Evolutionary conservation across 1,140 invertebrate species (phyloP), one percentile per base, ranked within the genome.

Genomic region (Camponotus floridanus): DNA sequence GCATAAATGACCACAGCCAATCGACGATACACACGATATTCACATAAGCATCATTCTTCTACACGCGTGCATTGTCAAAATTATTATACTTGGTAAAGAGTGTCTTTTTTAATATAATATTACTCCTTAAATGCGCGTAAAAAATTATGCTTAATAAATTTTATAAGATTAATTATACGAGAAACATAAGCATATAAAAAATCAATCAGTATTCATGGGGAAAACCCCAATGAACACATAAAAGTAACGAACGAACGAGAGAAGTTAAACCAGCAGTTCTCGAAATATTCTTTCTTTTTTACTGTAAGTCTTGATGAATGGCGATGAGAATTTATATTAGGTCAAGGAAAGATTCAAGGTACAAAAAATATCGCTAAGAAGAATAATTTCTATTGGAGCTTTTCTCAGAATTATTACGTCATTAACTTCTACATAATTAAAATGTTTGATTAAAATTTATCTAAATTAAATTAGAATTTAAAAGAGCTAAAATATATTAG

Each of bases 321-420:
- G 5, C 62, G 7, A 9, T 48, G 55, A 31, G 48, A 26, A n/a
- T 7, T 3, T 45, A 59, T 86, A 86, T 48, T 81, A 26, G 76
- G 86, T 88, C 88, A 89, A 88, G 86, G 70, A 48, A 78, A 13
- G n/a, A 18, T 18, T 7, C 42, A 21, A 59, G 8, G 18, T 62
- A 33, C 3, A n/a, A 21, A 48, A 62, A 31, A 45, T 42, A 1
- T 51, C 15, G 48, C 4, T 1, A 26, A 74, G 36, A 39, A 13
- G 18, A 6, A 61, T 76, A 18, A 76, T 42, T 76, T 76, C 15
- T 31, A 2, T 15, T 42, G 4, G 0, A 42, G 6, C 26, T 76
- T 76, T 18, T 55, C 48, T 51, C 48, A 6, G 15, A 51, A 3
- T 64, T 33, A 33, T 33, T 62, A 62, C 26, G 21, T 59, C 21